Conservation (phyloP, 2,113 vertebrate genomes). For the Capreolus pygargus region DNA sequence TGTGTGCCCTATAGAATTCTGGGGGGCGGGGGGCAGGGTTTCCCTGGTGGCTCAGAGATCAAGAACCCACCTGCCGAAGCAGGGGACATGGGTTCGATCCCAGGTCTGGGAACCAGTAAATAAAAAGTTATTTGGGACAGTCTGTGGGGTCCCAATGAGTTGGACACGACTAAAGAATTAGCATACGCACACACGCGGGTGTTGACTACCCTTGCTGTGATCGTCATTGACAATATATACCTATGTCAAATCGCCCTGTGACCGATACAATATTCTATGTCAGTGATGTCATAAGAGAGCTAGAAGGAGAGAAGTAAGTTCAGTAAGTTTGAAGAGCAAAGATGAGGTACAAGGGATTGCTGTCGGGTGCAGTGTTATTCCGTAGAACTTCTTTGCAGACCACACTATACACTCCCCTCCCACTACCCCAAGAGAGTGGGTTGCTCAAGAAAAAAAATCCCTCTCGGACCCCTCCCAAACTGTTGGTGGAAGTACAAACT, state of each 20-base stretch:
- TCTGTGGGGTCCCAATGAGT: fast-evolving
- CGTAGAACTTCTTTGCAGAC: fast-evolving
- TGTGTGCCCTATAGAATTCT: neutral
- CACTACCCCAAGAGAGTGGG: neutral
- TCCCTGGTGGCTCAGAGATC: neutral
- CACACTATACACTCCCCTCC: fast-evolving
- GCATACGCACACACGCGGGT: fast-evolving
- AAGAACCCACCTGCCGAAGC: neutral
- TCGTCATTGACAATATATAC: fast-evolving
- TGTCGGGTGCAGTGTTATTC: fast-evolving
- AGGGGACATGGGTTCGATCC: fast-evolving
- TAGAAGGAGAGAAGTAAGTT: fast-evolving
- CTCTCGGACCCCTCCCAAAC: fast-evolving
- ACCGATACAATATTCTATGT: fast-evolving
- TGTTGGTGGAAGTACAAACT: neutral
- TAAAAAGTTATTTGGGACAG: neutral
- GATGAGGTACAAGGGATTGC: fast-evolving
- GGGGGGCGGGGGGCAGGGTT: fast-evolving
- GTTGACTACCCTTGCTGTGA: fast-evolving
- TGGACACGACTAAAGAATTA: neutral
- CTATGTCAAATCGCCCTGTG: fast-evolving
- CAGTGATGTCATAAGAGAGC: too few relatives aligned
- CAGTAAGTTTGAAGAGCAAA: too few relatives aligned
- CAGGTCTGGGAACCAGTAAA: neutral
- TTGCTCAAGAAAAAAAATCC: fast-evolving